Percentiles rank a stretch among this genome's conserved stretches.
These are phyloP conservation scores for Drosophila meridionalis DNA, from an alignment of 2,888 invertebrate species.

Conservation along the genomic window DNA sequence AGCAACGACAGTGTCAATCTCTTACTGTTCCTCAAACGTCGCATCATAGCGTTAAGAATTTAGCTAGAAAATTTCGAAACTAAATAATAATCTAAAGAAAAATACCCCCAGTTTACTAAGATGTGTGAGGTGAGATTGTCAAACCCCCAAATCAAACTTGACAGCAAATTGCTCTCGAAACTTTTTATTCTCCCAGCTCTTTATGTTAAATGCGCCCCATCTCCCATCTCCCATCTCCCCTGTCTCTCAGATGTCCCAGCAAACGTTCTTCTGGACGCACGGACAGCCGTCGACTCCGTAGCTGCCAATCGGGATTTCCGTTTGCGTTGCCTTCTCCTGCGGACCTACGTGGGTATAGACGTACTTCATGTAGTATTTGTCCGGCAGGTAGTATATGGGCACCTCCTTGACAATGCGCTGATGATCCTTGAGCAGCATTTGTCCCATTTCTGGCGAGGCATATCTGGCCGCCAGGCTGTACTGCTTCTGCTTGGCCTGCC, in stretches of 20 bases:
- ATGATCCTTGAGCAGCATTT: constrained; percentile 52
- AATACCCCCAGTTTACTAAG: not conserved
- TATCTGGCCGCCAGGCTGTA: constrained; percentile 47
- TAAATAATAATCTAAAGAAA: not conserved
- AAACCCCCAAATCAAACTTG: not conserved
- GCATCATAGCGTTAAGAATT: constrained; percentile 14
- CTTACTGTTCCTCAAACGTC: constrained; percentile 1
- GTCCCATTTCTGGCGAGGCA: constrained; percentile 38
- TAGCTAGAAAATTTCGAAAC: not conserved
- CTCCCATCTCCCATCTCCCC: not conserved
- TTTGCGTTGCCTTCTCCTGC: constrained; percentile 55
- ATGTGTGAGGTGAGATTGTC: not conserved
- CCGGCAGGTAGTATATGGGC: constrained; percentile 62
- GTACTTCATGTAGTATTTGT: constrained; percentile 36
- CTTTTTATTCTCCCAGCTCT: constrained; percentile 38
- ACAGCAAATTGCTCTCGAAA: constrained; percentile 9
- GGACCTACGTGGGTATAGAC: constrained; percentile 36
- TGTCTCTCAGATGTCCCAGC: constrained; percentile 59
- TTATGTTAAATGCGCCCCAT: not conserved
- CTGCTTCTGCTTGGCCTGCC: constrained; percentile 56
- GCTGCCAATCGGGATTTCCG: constrained; percentile 57
- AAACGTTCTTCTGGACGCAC: constrained; percentile 53
- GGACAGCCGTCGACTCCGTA: constrained; percentile 72
- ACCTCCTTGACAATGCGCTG: constrained; percentile 27
- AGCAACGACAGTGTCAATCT: too few relatives aligned